phyloP scores from a whole-genome alignment of 2,113 vertebrate species.

The Hiodon tergisus region DNA sequence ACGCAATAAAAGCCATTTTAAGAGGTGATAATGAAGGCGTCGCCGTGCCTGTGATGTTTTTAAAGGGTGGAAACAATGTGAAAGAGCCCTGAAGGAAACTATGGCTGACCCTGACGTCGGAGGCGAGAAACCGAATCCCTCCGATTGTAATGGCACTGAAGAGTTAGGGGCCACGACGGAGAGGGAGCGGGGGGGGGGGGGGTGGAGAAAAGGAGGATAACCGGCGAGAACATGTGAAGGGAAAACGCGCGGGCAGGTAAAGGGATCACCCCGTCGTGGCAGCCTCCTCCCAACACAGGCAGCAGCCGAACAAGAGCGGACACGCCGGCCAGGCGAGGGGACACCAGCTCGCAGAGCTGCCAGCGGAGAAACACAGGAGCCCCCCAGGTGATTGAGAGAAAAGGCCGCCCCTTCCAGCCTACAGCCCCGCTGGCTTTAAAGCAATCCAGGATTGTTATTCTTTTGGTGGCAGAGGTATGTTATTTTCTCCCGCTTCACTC shows the following conservation, averaged over 20 bases:
- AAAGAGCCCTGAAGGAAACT: not conserved
- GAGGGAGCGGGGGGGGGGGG: not conserved
- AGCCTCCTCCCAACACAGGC: conserved; percentile 12
- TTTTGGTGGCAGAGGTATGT: conserved; percentile 50
- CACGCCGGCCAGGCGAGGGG: conserved; percentile 51
- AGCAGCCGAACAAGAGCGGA: conserved; percentile 60
- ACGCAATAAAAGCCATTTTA: conserved; percentile 7
- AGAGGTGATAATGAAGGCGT: not conserved
- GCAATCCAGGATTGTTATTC: conserved; percentile 32
- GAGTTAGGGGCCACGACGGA: not conserved
- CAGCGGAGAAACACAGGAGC: conserved; percentile 35
- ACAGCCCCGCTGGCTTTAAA: conserved; percentile 5
- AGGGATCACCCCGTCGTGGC: not conserved
- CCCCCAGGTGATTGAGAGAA: conserved; percentile 40
- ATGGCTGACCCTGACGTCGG: not conserved
- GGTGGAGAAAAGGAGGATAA: conserved; percentile 1
- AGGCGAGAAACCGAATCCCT: not conserved
- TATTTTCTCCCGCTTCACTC: conserved; percentile 53
- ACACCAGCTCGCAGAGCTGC: conserved; percentile 40
- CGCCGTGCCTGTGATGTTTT: not conserved
- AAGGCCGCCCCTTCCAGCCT: not conserved
- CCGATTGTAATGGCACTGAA: not conserved
- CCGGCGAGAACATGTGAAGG: too few relatives aligned
- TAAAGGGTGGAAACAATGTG: conserved; percentile 1
- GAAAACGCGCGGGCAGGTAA: not conserved